A percentile compares a stretch with the other conserved stretches of the same genome.
Evolutionary conservation across 2,888 invertebrate species (phyloP).

Genomic region (Portevinia maculata): DNA sequence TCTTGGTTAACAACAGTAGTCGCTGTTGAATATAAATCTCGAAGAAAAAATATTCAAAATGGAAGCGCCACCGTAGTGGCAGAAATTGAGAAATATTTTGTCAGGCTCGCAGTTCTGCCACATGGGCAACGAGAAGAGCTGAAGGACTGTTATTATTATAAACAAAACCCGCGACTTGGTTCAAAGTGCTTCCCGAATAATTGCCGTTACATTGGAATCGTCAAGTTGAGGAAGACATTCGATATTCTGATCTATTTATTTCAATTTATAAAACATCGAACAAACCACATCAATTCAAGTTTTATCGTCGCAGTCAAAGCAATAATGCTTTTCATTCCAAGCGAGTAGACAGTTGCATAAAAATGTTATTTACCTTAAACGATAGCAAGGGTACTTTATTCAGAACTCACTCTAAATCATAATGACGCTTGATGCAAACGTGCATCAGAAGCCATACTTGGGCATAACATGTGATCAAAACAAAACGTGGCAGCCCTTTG

Average conservation of each 20-base stretch:
- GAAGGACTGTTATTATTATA: too few relatives aligned
- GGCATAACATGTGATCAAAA: constrained; percentile 2
- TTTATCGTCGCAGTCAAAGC: constrained; percentile 55
- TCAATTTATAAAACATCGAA: constrained; percentile 30
- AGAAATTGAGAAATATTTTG: too few relatives aligned
- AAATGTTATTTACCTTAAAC: neutral
- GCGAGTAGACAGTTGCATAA: constrained; percentile 29
- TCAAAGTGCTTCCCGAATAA: too few relatives aligned
- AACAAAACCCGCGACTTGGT: too few relatives aligned
- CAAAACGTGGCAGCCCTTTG: neutral
- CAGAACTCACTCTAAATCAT: constrained; percentile 42
- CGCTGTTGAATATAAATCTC: too few relatives aligned
- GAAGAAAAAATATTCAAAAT: too few relatives aligned
- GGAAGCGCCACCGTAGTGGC: too few relatives aligned
- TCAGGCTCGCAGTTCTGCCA: too few relatives aligned
- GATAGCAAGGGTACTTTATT: constrained; percentile 15
- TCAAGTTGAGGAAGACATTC: too few relatives aligned
- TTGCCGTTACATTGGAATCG: too few relatives aligned
- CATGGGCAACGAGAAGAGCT: too few relatives aligned
- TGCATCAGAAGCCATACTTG: constrained; percentile 12
- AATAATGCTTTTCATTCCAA: constrained; percentile 45
- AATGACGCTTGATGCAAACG: constrained; percentile 48
- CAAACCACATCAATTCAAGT: constrained; percentile 54
- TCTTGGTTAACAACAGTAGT: too few relatives aligned
- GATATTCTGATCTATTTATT: constrained; percentile 20